Base-by-base conservation (phyloP, 2,888 invertebrate species). In the Prenolepis imparis region DNA sequence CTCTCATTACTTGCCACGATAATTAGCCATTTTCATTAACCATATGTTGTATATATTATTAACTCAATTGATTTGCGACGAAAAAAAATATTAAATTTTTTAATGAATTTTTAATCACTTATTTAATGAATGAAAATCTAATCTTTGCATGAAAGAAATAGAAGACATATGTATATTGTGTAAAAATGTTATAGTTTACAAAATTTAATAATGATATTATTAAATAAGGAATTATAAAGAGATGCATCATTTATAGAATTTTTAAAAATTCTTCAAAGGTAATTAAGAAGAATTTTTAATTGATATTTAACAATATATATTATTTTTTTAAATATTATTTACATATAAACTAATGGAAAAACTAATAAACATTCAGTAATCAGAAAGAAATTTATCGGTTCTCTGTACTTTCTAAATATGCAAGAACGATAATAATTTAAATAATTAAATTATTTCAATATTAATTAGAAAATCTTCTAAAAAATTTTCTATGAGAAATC, bases 261-360 rank as follows among this genome's bases (percentile, higher is more conserved):
- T 39, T n/a, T 4, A 24, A 39, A 57, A 15, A 21, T 57, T 11
- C 5, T 0, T 1, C 24, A 12, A 39, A 57, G 6, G 4, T 18
- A 24, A 2, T 57, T 55, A 6, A 57, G 2, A 36, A 18, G 1
- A 6, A 8, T 21, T 61, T 28, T 0, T 12, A 24, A 21, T 15
- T 18, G 55, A 15, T 21, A 70, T 21, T 70, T 70, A 70, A 70
- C 9, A n/a, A 52, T 55, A 70, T 55, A 52, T 55, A 70, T 55
- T 36, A 18, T 24, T 57, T 6, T 24, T 39, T 48, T 18, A 5
- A 48, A 48, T 48, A 52, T 48, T 48, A 48, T 52, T 52, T 8
- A 52, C n/a, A 8, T 28, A 28, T 28, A 28, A 28, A 28, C 28
- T 28, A 28, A 28, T 18, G n/a, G n/a, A 52, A 52, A 52, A 52